A percentile compares a stretch with the other conserved stretches of the same genome.
phyloP scores from a whole-genome alignment of 2,797 vertebrate genomes.

The Anas bernieri region DNA sequence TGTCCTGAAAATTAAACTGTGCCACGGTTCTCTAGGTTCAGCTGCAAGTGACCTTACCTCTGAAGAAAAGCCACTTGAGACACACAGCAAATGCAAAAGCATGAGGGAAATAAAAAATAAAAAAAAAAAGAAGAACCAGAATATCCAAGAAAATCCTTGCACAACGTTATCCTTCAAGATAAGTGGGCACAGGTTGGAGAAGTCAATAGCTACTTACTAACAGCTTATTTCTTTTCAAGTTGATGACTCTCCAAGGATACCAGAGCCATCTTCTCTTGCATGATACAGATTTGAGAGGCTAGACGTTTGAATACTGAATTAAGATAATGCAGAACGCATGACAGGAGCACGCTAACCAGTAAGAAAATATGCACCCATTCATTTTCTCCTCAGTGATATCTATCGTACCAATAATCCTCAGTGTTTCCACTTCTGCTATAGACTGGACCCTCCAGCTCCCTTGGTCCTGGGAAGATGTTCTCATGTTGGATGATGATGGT shows the following conservation, averaged over 20 bases:
- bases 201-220: background rate
- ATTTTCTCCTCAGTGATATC: background rate
- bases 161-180: background rate
- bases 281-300: background rate
- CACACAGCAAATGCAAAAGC: background rate
- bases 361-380: background rate
- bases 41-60: conserved; percentile 19
- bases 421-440: conserved; percentile 86
- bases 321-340: rapidly evolving
- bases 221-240: background rate
- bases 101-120: background rate
- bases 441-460: conserved; percentile 90
- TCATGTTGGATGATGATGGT: conserved; percentile 98
- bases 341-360: background rate
- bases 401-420: conserved; percentile 92
- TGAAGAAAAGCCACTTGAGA: conserved; percentile 2
- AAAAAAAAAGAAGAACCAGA: background rate
- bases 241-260: background rate
- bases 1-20: conserved; percentile 26
- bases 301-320: background rate
- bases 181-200: background rate
- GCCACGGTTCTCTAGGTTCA: conserved; percentile 48
- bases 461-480: conserved; percentile 89
- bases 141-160: conserved; percentile 15
- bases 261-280: background rate